phyloP scores from a whole-genome alignment of 2,113 vertebrate genomes.

The Sceloporus undulatus region DNA sequence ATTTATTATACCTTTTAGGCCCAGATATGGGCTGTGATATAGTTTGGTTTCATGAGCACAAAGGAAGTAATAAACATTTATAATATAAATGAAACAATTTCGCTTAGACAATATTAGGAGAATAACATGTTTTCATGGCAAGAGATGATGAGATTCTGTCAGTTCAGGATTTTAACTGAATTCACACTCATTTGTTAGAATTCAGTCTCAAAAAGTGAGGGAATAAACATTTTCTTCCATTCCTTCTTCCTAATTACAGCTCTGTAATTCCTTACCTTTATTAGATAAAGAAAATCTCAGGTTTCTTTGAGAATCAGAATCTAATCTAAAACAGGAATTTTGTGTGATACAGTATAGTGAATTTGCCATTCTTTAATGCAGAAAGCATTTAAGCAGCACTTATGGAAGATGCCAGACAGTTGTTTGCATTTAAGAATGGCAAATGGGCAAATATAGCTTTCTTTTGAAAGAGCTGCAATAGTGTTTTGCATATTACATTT shows the following conservation, averaged over 20 bases:
- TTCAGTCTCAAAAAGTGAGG: not conserved
- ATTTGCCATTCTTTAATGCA: not conserved
- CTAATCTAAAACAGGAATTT: not conserved
- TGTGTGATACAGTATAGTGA: not conserved
- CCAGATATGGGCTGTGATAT: not conserved
- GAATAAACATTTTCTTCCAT: not conserved
- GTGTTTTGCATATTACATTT: not conserved
- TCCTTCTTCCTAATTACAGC: not conserved
- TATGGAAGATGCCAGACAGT: too few relatives aligned
- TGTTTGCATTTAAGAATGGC: not conserved
- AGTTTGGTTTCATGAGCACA: not conserved
- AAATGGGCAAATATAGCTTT: not conserved
- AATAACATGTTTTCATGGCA: not conserved
- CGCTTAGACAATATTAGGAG: not conserved
- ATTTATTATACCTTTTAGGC: constrained; percentile 11
- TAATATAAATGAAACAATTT: constrained; percentile 12
- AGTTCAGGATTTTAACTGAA: not conserved
- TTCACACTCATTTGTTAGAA: not conserved
- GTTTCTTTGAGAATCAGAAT: not conserved
- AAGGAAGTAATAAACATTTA: constrained; percentile 17
- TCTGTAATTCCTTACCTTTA: not conserved
- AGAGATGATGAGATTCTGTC: not conserved
- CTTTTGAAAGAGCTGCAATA: not conserved
- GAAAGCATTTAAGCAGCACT: not conserved
- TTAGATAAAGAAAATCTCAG: not conserved